Evolutionary conservation across 2,113 vertebrate species (phyloP).

Genomic region (Syngnathoides biaculeatus): DNA sequence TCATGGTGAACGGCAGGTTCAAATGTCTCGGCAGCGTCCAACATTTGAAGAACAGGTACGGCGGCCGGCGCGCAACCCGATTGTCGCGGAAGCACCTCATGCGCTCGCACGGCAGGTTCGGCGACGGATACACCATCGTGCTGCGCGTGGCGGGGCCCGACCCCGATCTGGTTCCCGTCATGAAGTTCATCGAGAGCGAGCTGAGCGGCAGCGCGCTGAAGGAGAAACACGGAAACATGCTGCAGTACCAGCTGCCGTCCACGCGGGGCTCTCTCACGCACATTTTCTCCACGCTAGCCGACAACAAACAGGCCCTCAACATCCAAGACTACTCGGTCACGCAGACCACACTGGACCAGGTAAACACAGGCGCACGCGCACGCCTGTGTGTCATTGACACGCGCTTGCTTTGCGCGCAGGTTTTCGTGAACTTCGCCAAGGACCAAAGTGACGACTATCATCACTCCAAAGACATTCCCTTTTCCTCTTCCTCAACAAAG

Average conservation of each 20-base stretch:
- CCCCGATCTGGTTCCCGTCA: constrained; percentile 86
- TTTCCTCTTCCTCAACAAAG: constrained; percentile 75
- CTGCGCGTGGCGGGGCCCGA: constrained; percentile 86
- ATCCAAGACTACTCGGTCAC: constrained; percentile 98
- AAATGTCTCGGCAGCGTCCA: constrained; percentile 95
- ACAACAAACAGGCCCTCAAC: constrained; percentile 84
- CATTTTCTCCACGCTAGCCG: constrained; percentile 92
- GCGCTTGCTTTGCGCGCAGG: constrained; percentile 67
- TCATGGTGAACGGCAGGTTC: constrained; percentile 98
- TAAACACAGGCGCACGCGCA: constrained; percentile 4
- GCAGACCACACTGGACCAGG: constrained; percentile 98
- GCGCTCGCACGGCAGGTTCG: constrained; percentile 72
- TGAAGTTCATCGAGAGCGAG: constrained; percentile 89
- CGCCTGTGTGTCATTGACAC: no score
- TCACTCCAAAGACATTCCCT: constrained; percentile 85
- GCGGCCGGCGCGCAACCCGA: background rate
- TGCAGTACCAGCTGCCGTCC: constrained; percentile 95
- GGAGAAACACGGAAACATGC: constrained; percentile 92
- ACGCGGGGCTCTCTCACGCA: constrained; percentile 84
- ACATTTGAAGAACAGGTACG: constrained; percentile 94
- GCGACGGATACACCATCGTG: constrained; percentile 95
- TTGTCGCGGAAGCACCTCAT: no score
- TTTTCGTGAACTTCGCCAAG: constrained; percentile 99
- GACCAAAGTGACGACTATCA: constrained; percentile 98
- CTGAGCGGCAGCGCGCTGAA: constrained; percentile 90